Evolutionary conservation across 2,797 vertebrate species (phyloP), one percentile per base, ranked within the genome.

Genomic region (Cichlasoma orientale): DNA sequence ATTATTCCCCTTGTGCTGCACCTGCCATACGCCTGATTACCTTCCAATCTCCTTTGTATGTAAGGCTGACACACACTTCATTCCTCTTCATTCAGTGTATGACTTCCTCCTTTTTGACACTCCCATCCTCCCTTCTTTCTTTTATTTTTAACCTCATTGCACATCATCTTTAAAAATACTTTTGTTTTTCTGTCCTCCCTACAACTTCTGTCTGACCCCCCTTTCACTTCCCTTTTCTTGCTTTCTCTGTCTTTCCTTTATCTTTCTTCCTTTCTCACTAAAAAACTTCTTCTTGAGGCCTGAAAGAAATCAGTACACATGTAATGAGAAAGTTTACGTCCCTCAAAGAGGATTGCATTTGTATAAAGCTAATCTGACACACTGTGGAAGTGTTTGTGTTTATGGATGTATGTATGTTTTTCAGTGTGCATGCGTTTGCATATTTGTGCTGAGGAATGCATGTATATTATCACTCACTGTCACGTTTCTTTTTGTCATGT

Each of bases 1-100:
- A 78, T 78, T 75, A 83, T 86, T 89, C 74, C 52, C 61, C 77
- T 74, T 72, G 57, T 72, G 77, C 56, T 71, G 61, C 84, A 83
- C 54, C 79, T 85, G 86, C 79, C 81, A 74, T 74, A 82, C 73
- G 84, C 66, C 78, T 86, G 79, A 86, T 87, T 89, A 89, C 76
- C 73, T 78, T 79, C 71, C 81, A 56, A 70, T 83, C 79, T 83
- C 71, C 78, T 84, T 68, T 59, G 72, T 80, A 41, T 82, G 69
- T 85, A 58, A 82, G 31, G 12, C 53, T 59, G 59, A 83, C 76
- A 73, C 41, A 76, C 47, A 82, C 18, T 56, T 27, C 29, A 31
- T 55, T 19, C 29, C 69, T 74, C 56, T 44, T 57, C 31, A 19
- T 41, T 54, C 41, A 79, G 33, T 74, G 23, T 31, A 23, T 33